Base-by-base conservation (phyloP, 2,888 invertebrate genomes). In the Scaptomyza flava region DNA sequence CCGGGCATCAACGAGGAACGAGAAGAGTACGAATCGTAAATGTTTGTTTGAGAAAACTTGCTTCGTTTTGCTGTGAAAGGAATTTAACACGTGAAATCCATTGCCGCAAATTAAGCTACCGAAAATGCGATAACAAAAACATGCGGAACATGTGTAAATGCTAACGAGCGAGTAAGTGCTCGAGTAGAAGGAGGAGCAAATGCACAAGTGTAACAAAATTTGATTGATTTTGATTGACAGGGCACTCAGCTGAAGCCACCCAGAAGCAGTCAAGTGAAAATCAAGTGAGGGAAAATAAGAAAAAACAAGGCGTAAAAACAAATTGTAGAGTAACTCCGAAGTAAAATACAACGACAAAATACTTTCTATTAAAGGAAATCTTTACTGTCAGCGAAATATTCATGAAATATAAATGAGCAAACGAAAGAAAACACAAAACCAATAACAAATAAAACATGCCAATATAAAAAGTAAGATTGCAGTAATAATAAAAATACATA, bases 151-250 rank as follows among this genome's bases (percentile, higher is more conserved):
- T 74, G 86, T 82, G 83, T 80, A 80, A 72, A 70, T 66, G 80
- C 72, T 75, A 79, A 85, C 76, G 65, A 63, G 78, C 68, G 64
- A 68, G 59, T 63, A 53, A 68, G 59, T 62, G 63, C 31, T 33
- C 20, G 42, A 34, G 23, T n/a, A 33, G 42, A 41, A 34, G 34
- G 12, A 45, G 36, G 54, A 47, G 52, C 42, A 52, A 50, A 11
- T 38, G 48, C 50, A 33, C 46, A 51, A 57, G 77, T 71, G 62
- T 68, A 65, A 52, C 57, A 63, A 51, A 69, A 77, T 79, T 76
- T 87, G 87, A 89, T 86, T 87, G 87, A 89, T 87, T 84, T 87
- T 89, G 88, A 88, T 89, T 89, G 87, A 88, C 74, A 63, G 8
- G 48, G 61, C 63, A 73, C 74, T 77, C 58, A 52, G 42, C 56